Evolutionary conservation across 1,140 invertebrate species (phyloP).

Genomic region (Limonius californicus): DNA sequence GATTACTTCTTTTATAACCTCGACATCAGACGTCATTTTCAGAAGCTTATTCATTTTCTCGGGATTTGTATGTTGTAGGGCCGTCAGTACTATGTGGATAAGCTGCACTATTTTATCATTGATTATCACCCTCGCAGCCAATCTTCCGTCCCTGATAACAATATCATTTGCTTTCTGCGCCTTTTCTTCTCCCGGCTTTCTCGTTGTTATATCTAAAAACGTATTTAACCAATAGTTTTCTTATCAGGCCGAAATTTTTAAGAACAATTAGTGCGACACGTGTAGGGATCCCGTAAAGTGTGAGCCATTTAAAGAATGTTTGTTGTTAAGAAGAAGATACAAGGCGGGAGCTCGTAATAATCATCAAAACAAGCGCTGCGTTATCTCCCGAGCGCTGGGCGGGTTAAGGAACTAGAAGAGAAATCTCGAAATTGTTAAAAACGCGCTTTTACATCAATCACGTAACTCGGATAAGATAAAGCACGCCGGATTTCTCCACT

Average conservation of each 20-base stretch:
- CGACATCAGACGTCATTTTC: conserved; percentile 27
- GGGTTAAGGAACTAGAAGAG: not conserved
- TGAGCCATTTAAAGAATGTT: not conserved
- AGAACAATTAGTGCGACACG: too few relatives aligned
- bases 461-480: not conserved
- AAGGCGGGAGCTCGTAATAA: not conserved
- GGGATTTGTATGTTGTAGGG: conserved; percentile 32
- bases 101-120: conserved; percentile 38
- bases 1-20: conserved; percentile 27
- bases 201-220: not conserved
- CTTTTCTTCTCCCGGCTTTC: not conserved
- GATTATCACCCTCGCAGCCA: conserved; percentile 33
- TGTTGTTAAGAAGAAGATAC: not conserved
- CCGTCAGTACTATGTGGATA: conserved; percentile 32
- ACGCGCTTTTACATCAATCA: not conserved
- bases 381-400: too few relatives aligned
- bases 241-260: too few relatives aligned
- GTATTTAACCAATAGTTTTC: too few relatives aligned
- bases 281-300: not conserved
- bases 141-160: conserved; percentile 32
- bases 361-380: not conserved
- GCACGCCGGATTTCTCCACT: not conserved
- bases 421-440: conserved; percentile 4
- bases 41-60: conserved; percentile 31
- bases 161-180: not conserved